Conservation (phyloP, 2,888 invertebrate species). For the Stegana nigrithorax region DNA sequence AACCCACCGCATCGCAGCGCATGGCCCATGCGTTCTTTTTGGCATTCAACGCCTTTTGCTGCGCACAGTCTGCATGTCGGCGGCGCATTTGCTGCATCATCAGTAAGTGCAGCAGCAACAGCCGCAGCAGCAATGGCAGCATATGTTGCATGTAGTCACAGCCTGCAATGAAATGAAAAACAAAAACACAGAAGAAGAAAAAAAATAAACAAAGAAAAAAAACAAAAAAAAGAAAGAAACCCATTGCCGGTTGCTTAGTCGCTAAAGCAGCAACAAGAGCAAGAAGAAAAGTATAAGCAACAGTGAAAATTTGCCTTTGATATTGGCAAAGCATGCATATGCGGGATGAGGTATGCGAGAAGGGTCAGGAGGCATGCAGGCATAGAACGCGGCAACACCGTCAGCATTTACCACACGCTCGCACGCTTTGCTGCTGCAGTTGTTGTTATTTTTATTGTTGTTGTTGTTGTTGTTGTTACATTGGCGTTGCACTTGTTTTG, state of each 20-base stretch:
- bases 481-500: not conserved
- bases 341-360: too few relatives aligned
- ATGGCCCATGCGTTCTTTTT: not conserved
- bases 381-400: too few relatives aligned
- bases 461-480: not conserved
- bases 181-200: not conserved
- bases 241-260: not conserved
- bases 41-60: not conserved
- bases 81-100: constrained; percentile 11
- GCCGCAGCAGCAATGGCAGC: not conserved
- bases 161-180: constrained; percentile 16
- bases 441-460: constrained; percentile 2
- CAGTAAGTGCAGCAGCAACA: not conserved
- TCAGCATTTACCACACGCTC: too few relatives aligned
- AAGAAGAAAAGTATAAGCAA: too few relatives aligned
- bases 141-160: constrained; percentile 30
- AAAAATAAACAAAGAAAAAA: not conserved
- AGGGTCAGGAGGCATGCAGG: too few relatives aligned
- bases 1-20: not conserved
- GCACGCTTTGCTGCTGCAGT: constrained; percentile 27
- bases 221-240: too few relatives aligned
- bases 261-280: constrained; percentile 1
- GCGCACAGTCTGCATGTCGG: constrained; percentile 11
- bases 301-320: constrained; percentile 58
- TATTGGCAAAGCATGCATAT: constrained; percentile 41